These are phyloP conservation scores for Marronus borbonicus DNA, from an alignment of 2,888 invertebrate genomes.

Conservation along the genomic window DNA sequence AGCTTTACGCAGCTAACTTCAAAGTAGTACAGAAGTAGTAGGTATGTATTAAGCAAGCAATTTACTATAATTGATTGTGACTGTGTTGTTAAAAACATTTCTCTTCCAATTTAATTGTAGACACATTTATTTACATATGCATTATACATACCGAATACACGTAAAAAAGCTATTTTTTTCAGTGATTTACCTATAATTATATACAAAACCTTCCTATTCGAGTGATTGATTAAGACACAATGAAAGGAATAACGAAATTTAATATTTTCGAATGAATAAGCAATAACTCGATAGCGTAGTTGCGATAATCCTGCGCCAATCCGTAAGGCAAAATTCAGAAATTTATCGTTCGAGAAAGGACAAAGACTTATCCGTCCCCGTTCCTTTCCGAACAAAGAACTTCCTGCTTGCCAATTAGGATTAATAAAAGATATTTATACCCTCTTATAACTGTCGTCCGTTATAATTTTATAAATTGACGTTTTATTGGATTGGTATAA, in stretches of 20 bases:
- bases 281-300: not conserved
- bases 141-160: too few relatives aligned
- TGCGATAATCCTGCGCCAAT: not conserved
- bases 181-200: too few relatives aligned
- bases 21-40: too few relatives aligned
- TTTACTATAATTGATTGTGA: too few relatives aligned
- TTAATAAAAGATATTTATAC: conserved; percentile 28
- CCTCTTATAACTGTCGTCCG: conserved; percentile 23
- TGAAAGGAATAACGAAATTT: conserved; percentile 17
- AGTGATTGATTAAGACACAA: not conserved
- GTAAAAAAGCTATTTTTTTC: too few relatives aligned
- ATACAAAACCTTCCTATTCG: not conserved
- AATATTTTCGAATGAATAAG: conserved; percentile 5
- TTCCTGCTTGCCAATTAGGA: conserved; percentile 19
- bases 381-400: conserved; percentile 18
- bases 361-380: conserved; percentile 5
- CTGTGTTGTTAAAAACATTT: too few relatives aligned
- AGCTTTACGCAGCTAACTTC: too few relatives aligned
- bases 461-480: conserved; percentile 39
- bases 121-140: too few relatives aligned
- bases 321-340: conserved; percentile 11
- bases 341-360: conserved; percentile 13
- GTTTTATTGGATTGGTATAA: conserved; percentile 28
- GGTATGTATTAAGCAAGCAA: too few relatives aligned
- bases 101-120: too few relatives aligned